Evolutionary conservation across 2,888 invertebrate genomes (phyloP).

Genomic region (Brachylomia viminalis): DNA sequence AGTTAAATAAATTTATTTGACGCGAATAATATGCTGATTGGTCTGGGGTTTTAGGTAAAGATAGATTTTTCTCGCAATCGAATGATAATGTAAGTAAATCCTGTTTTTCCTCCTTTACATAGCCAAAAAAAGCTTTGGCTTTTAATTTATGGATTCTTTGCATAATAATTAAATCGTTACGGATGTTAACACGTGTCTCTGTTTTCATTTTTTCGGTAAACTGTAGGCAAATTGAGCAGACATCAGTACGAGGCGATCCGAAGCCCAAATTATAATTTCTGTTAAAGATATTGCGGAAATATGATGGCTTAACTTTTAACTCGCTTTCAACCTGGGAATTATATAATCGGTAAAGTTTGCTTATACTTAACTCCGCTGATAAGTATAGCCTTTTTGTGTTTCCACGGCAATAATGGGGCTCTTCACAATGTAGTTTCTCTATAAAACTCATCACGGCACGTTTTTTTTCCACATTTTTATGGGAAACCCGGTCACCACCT

Average conservation of each 20-base stretch:
- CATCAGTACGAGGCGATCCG: conserved; percentile 13
- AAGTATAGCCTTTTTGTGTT: conserved; percentile 15
- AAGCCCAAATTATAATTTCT: conserved; percentile 16
- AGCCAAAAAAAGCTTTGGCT: conserved; percentile 25
- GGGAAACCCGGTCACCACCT: conserved; percentile 27
- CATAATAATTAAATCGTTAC: conserved; percentile 6
- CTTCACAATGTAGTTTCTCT: conserved; percentile 20
- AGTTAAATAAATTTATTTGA: conserved; percentile 11
- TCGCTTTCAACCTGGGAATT: conserved; percentile 11
- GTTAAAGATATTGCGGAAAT: conserved; percentile 22
- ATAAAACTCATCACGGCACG: conserved; percentile 8
- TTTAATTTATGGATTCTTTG: conserved; percentile 13
- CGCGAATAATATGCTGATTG: conserved; percentile 12
- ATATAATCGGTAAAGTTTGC: conserved; percentile 7
- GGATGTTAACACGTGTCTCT: conserved; percentile 12
- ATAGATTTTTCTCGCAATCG: conserved; percentile 12
- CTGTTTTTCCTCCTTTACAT: conserved; percentile 17
- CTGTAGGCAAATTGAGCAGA: conserved; percentile 19
- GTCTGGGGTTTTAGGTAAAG: conserved; percentile 21
- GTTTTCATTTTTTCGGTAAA: conserved; percentile 21
- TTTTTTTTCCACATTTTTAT: conserved; percentile 8
- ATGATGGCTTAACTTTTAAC: conserved; percentile 12
- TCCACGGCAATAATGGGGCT: conserved; percentile 17
- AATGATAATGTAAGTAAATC: conserved; percentile 15
- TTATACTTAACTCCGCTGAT: conserved; percentile 9